A percentile compares a stretch with the other conserved stretches of the same genome.
phyloP scores from a whole-genome alignment of 2,113 vertebrate genomes.

The Phyllopteryx taeniolatus region DNA sequence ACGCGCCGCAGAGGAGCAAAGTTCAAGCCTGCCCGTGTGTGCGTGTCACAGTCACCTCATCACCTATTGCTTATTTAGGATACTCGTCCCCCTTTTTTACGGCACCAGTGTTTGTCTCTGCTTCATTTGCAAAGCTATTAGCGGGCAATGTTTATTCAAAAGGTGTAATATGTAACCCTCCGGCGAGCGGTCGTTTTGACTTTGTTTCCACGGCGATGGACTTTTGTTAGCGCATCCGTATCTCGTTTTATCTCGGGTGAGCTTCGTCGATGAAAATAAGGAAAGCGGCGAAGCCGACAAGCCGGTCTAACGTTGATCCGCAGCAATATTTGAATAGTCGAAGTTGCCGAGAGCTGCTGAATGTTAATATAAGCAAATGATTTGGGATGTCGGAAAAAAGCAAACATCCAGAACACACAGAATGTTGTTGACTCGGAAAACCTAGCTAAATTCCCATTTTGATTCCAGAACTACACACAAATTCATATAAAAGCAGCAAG shows the following conservation, averaged over 20 bases:
- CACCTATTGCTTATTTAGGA: conserved; percentile 28
- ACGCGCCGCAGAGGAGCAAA: conserved; percentile 26
- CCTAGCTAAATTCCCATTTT: neutral
- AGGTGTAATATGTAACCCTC: conserved; percentile 24
- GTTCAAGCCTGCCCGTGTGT: conserved; percentile 9
- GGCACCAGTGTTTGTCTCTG: conserved; percentile 23
- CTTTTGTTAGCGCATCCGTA: neutral
- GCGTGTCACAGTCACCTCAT: conserved; percentile 15
- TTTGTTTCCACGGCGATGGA: conserved; percentile 19
- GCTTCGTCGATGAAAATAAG: neutral
- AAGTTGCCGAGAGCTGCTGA: neutral
- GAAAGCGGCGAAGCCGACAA: neutral
- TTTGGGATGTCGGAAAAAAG: neutral
- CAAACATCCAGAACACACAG: neutral
- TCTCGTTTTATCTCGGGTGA: neutral
- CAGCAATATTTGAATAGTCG: neutral
- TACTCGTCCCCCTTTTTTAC: conserved; percentile 34
- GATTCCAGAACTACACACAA: neutral
- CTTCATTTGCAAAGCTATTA: conserved; percentile 28
- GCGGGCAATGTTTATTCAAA: conserved; percentile 7
- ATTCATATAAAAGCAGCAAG: neutral
- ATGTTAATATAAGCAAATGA: neutral
- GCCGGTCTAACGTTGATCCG: neutral
- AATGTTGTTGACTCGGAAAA: neutral
- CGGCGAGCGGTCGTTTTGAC: neutral